Conservation (phyloP, 2,888 invertebrate species). For the Archips crataeganus region DNA sequence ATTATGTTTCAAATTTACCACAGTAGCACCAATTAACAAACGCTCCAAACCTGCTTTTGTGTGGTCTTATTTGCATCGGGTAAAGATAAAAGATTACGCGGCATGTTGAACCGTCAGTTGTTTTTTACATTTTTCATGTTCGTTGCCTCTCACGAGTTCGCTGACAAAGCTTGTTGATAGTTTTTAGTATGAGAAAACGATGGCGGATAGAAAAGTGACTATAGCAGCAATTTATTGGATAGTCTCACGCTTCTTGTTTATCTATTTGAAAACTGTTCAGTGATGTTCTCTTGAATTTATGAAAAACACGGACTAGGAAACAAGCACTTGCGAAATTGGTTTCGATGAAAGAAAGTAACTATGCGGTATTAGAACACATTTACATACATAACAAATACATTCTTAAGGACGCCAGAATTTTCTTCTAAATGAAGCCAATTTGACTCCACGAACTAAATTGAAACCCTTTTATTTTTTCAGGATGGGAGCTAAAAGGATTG, state of each 20-base stretch:
- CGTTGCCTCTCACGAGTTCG: slow-evolving; percentile 39
- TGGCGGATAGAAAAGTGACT: slow-evolving; percentile 52
- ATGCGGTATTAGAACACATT: slow-evolving; percentile 5
- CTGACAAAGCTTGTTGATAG: slow-evolving; percentile 46
- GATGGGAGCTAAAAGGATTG: slow-evolving; percentile 96
- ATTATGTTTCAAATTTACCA: background rate
- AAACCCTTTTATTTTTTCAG: slow-evolving; percentile 85
- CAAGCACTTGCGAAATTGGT: background rate
- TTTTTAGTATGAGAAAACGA: slow-evolving; percentile 48
- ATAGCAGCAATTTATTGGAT: slow-evolving; percentile 40
- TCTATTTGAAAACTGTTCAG: slow-evolving; percentile 29
- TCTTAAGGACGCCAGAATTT: background rate
- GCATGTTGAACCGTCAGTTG: slow-evolving; percentile 32
- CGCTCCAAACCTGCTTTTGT: background rate
- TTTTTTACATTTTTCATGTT: slow-evolving; percentile 32
- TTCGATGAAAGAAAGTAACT: background rate
- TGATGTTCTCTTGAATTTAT: slow-evolving; percentile 30
- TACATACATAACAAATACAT: background rate
- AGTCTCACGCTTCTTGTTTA: slow-evolving; percentile 45
- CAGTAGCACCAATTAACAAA: slow-evolving; percentile 1
- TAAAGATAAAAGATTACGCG: slow-evolving; percentile 34
- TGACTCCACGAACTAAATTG: slow-evolving; percentile 49
- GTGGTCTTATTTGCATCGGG: slow-evolving; percentile 15
- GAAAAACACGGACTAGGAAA: slow-evolving; percentile 9
- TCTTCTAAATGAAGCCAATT: slow-evolving; percentile 1